These are phyloP conservation scores for Bettongia penicillata DNA, from an alignment of 2,113 vertebrate genomes.

Conservation along the genomic window DNA sequence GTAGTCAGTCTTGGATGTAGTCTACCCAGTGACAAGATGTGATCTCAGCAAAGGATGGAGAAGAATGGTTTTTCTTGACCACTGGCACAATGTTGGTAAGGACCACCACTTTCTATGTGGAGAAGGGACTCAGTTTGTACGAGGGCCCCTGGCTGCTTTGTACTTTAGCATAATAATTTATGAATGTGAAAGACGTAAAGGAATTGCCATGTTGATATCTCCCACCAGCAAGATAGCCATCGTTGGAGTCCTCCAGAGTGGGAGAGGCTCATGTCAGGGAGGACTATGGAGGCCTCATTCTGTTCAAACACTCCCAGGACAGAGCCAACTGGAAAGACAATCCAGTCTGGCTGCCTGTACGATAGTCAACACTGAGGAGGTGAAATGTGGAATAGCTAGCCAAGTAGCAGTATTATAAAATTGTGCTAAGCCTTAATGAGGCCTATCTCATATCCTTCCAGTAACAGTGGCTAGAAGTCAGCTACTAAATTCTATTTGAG, in stretches of 20 bases:
- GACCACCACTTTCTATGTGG: neutral
- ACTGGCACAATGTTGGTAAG: neutral
- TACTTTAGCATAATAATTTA: neutral
- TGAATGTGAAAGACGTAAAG: neutral
- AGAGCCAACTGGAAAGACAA: neutral
- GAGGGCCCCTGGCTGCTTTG: neutral
- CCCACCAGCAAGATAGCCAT: neutral
- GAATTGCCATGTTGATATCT: neutral
- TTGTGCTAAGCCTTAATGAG: neutral
- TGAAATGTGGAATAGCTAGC: neutral
- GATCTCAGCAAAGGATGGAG: neutral
- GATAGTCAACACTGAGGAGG: neutral
- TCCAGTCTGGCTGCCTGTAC: neutral
- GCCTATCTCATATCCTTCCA: neutral
- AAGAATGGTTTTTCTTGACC: neutral
- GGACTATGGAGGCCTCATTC: neutral
- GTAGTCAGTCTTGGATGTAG: neutral
- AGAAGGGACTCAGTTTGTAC: neutral
- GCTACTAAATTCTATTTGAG: neutral
- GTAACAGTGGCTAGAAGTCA: neutral
- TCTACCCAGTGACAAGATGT: neutral
- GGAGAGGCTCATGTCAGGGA: neutral
- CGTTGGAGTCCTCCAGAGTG: neutral
- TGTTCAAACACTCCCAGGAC: neutral
- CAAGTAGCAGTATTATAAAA: neutral